These are phyloP conservation scores for Medauroidea extradentata DNA, from an alignment of 1,140 invertebrate genomes.

Conservation along the genomic window DNA sequence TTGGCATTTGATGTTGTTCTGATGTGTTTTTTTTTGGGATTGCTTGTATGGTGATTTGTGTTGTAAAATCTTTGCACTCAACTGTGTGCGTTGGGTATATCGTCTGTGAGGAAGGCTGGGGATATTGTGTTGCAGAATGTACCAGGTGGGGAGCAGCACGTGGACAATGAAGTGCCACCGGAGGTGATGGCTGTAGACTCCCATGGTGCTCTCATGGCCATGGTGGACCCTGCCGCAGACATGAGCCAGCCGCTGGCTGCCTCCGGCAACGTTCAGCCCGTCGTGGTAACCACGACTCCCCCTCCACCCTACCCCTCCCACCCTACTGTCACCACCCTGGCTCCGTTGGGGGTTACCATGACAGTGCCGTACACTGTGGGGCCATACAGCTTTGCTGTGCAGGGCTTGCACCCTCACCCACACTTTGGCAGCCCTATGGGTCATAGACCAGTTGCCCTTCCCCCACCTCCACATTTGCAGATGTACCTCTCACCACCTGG, in stretches of 20 bases:
- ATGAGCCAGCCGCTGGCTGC: slow-evolving; percentile 12
- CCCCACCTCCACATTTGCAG: slow-evolving; percentile 17
- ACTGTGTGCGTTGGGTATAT: no score
- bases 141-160: slow-evolving; percentile 52
- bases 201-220: slow-evolving; percentile 43
- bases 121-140: slow-evolving; percentile 43
- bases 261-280: not conserved
- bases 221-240: slow-evolving; percentile 48
- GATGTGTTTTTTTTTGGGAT: no score
- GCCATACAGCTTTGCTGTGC: slow-evolving; percentile 50
- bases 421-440: slow-evolving; percentile 50
- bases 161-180: slow-evolving; percentile 50
- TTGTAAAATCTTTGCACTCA: no score
- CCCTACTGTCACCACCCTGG: slow-evolving; percentile 47
- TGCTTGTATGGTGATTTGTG: no score
- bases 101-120: no score
- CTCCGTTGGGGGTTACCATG: slow-evolving; percentile 43
- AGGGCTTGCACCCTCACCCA: slow-evolving; percentile 37
- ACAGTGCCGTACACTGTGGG: slow-evolving; percentile 55
- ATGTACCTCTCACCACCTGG: slow-evolving; percentile 44
- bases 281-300: slow-evolving; percentile 37
- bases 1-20: no score
- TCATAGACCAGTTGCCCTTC: slow-evolving; percentile 31
- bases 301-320: slow-evolving; percentile 48
- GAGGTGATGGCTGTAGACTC: slow-evolving; percentile 50